A percentile compares a stretch with the other conserved stretches of the same genome.
Conservation (phyloP, 2,888 invertebrate species). For the Molorchus minor region DNA sequence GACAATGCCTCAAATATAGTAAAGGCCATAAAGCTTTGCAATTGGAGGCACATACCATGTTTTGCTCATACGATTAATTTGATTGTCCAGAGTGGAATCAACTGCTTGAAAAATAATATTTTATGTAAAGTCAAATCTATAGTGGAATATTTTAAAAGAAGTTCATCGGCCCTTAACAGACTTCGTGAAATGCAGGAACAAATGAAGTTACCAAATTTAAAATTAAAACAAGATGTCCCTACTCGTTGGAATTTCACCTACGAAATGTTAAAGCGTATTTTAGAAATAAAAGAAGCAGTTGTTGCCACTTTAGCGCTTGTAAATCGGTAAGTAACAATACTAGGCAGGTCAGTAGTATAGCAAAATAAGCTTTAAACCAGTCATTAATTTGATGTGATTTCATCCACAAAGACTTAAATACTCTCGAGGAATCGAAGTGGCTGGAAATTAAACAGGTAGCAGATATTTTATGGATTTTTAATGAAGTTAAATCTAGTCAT, state of each 20-base stretch:
- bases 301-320: slow-evolving; percentile 24
- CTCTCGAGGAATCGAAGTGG: slow-evolving; percentile 7
- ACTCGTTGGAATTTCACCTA: slow-evolving; percentile 43
- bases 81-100: slow-evolving; percentile 38
- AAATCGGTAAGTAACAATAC: neutral
- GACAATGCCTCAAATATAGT: slow-evolving; percentile 8
- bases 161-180: slow-evolving; percentile 39
- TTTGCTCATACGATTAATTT: slow-evolving; percentile 48
- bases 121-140: slow-evolving; percentile 36
- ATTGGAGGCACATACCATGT: slow-evolving; percentile 45
- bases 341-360: neutral
- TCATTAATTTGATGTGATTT: neutral
- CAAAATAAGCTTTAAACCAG: neutral
- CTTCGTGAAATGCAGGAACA: slow-evolving; percentile 41
- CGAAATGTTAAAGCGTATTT: slow-evolving; percentile 23
- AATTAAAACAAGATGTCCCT: slow-evolving; percentile 45
- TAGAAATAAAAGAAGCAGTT: slow-evolving; percentile 23
- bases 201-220: slow-evolving; percentile 37
- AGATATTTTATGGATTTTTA: slow-evolving; percentile 8
- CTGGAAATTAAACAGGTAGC: slow-evolving; percentile 6
- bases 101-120: slow-evolving; percentile 27
- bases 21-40: neutral
- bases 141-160: slow-evolving; percentile 45
- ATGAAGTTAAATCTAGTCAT: slow-evolving; percentile 16
- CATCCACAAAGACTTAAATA: neutral